These are phyloP conservation scores for Platycheirus albimanus DNA, from an alignment of 2,888 invertebrate genomes.

Conservation along the genomic window DNA sequence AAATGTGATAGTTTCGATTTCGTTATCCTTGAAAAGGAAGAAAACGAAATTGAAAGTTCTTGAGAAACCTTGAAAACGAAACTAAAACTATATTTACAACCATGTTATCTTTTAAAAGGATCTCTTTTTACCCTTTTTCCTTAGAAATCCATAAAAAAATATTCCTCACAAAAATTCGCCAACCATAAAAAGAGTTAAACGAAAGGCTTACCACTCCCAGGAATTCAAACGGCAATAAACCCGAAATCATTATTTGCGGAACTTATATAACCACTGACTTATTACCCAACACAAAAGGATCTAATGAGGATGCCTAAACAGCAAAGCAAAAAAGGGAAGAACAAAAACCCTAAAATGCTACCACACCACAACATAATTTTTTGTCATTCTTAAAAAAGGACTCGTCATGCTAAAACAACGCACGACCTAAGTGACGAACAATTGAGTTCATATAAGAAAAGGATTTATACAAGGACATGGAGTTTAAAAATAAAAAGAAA, in stretches of 20 bases:
- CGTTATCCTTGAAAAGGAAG: background rate
- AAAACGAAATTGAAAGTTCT: background rate
- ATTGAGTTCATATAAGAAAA: constrained; percentile 38
- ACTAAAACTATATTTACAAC: background rate
- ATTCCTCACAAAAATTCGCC: constrained; percentile 36
- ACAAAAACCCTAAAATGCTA: constrained; percentile 66
- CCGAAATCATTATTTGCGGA: constrained; percentile 56
- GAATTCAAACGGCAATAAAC: constrained; percentile 32
- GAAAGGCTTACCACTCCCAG: constrained; percentile 53
- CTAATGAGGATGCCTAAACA: constrained; percentile 27
- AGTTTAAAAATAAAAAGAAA: constrained; percentile 16
- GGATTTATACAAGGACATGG: constrained; percentile 59
- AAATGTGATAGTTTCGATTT: constrained; percentile 6
- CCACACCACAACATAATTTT: constrained; percentile 69
- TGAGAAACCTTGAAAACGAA: constrained; percentile 5
- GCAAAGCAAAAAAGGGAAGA: constrained; percentile 19
- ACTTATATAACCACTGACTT: constrained; percentile 68
- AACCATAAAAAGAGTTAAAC: constrained; percentile 56
- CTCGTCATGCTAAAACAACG: constrained; percentile 40
- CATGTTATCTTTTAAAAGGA: constrained; percentile 33
- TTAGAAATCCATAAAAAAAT: constrained; percentile 70
- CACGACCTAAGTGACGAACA: constrained; percentile 54
- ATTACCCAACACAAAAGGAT: constrained; percentile 61
- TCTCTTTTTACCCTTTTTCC: constrained; percentile 28
- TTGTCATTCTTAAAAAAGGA: constrained; percentile 60